Base-by-base conservation (phyloP, 2,113 vertebrate genomes). In the Hemiprocne comata region DNA sequence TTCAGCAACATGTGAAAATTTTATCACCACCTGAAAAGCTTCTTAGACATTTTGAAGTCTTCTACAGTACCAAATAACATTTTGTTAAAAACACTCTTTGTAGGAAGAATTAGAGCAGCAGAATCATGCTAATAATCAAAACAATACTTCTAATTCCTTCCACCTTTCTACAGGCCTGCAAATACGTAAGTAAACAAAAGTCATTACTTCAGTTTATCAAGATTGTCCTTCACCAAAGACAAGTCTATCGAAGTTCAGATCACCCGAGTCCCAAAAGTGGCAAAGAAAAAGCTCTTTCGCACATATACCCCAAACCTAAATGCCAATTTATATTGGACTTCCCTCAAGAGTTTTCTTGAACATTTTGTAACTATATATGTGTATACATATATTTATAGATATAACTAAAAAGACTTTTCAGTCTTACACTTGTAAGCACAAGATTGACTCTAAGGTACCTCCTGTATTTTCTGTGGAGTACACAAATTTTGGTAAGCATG, bases 251-350 rank as follows among this genome's bases (percentile, higher is more conserved):
- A 86, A 72, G 12, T 36, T 62, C 7, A 64, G 38, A 40, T 21
- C 16, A 40, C 6, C 3, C 0, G 3, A 58, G 8, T 26, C 58
- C 29, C 19, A 58, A 12, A 21, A 2, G 2, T 64, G 25, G 17
- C 38, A 84, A 91, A 82, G 26, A 46, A 54, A 85, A 46, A 6
- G 31, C 46, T 92, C 9, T 38, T 57, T 15, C 40, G 23, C 33
- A 62, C 10, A 21, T 17, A 51, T 3, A 24, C 7, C 28, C 24
- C 36, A 71, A 51, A 28, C 21, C 7, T 26, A 61, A 42, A 31
- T 11, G 17, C 25, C 44, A 16, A n/a, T 29, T 72, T 42, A 65
- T 44, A 33, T 10, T 36, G 13, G 44, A 57, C 26, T 65, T 53
- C 13, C 12, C 17, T 25, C 36, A 21, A 38, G 18, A n/a, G 24